phyloP scores from a whole-genome alignment of 1,140 invertebrate species.

The Dendrolimus kikuchii region DNA sequence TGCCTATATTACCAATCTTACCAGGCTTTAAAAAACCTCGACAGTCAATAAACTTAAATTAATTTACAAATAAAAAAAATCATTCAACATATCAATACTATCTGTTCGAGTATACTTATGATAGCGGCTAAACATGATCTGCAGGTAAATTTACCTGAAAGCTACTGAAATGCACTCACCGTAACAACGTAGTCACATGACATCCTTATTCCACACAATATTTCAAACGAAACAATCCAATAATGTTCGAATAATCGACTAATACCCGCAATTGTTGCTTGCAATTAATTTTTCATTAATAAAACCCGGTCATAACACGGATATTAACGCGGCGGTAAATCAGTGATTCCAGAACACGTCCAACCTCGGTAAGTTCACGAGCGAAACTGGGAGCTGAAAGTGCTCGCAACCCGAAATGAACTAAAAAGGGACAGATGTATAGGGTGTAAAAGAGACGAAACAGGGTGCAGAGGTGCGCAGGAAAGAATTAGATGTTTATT shows the following conservation, averaged over 20 bases:
- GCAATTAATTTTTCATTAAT: conserved; percentile 61
- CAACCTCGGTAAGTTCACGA: conserved; percentile 35
- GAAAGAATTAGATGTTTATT: conserved; percentile 70
- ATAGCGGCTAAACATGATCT: conserved; percentile 18
- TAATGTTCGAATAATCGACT: conserved; percentile 30
- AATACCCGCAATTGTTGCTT: conserved; percentile 34
- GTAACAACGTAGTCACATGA: conserved; percentile 30
- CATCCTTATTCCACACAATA: conserved; percentile 25
- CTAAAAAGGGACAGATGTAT: conserved; percentile 29
- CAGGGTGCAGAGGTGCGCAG: conserved; percentile 63
- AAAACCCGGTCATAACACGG: conserved; percentile 33
- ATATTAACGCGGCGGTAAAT: conserved; percentile 24
- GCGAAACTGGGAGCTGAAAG: conserved; percentile 55
- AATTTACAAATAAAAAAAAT: background rate
- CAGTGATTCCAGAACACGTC: conserved; percentile 24
- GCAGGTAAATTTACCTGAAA: conserved; percentile 39
- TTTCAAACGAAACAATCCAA: conserved; percentile 34
- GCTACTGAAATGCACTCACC: conserved; percentile 41
- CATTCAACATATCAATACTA: background rate
- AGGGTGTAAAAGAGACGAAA: conserved; percentile 25
- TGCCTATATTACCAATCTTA: too few relatives aligned
- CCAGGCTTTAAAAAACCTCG: too few relatives aligned
- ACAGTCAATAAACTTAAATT: too few relatives aligned
- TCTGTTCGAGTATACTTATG: background rate
- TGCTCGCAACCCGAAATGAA: conserved; percentile 42